A percentile compares a stretch with the other conserved stretches of the same genome.
Evolutionary conservation across 2,888 invertebrate species (phyloP).

Genomic region (Pyralis farinalis): DNA sequence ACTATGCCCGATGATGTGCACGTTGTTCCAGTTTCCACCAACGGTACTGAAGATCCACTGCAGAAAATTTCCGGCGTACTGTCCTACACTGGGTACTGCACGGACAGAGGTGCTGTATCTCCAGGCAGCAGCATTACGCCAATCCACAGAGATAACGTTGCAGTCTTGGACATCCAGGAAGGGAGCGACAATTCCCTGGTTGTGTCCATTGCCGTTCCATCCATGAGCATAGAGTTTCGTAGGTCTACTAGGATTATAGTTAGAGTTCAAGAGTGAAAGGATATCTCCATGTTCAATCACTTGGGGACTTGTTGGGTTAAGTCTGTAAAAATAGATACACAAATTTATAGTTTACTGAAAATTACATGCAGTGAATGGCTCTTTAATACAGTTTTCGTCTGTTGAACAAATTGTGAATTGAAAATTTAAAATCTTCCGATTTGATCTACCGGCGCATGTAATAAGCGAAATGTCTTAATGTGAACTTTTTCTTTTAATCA

Average conservation of each 20-base stretch:
- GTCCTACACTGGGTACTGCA: conserved; percentile 52
- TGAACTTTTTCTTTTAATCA: too few relatives aligned
- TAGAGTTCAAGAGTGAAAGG: conserved; percentile 41
- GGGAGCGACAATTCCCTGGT: conserved; percentile 37
- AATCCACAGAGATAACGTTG: conserved; percentile 69
- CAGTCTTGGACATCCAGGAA: conserved; percentile 44
- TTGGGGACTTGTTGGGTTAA: conserved; percentile 42
- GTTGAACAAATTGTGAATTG: too few relatives aligned
- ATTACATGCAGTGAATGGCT: too few relatives aligned
- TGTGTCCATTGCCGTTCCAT: conserved; percentile 50
- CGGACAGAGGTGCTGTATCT: conserved; percentile 43
- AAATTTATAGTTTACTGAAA: too few relatives aligned
- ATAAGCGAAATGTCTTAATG: too few relatives aligned
- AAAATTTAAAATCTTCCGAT: too few relatives aligned
- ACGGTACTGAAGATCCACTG: conserved; percentile 52
- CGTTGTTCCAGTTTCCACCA: conserved; percentile 55
- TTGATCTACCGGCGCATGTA: too few relatives aligned
- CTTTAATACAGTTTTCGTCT: too few relatives aligned
- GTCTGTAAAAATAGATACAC: conserved; percentile 20
- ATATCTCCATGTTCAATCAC: conserved; percentile 43
- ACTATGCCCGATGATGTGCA: conserved; percentile 69
- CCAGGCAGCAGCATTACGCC: conserved; percentile 41
- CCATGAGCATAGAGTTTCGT: conserved; percentile 55
- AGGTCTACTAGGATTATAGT: conserved; percentile 35
- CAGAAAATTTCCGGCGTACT: conserved; percentile 56